A percentile compares a stretch with the other conserved stretches of the same genome.
These are phyloP conservation scores for Oxyura jamaicensis DNA, from an alignment of 2,113 vertebrate species.

Conservation along the genomic window DNA sequence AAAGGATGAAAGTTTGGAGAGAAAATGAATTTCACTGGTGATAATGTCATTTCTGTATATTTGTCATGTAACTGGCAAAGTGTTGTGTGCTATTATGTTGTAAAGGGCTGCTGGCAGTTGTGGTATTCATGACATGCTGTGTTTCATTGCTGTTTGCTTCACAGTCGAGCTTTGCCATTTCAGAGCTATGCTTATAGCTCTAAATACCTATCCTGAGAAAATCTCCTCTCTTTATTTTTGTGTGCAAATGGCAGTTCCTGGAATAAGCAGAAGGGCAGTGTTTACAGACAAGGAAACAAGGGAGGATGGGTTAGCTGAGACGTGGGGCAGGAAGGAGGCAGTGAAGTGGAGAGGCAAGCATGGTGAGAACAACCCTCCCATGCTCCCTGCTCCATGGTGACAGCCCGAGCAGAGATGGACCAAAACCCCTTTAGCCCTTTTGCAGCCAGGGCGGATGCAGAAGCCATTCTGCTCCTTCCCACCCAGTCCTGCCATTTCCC, in stretches of 20 bases:
- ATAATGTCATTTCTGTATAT: not conserved
- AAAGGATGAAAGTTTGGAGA: not conserved
- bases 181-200: not conserved
- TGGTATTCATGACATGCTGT: rapidly evolving
- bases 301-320: not conserved
- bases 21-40: not conserved
- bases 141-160: not conserved
- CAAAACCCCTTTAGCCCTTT: not conserved
- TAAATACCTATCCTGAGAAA: not conserved
- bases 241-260: not conserved
- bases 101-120: not conserved
- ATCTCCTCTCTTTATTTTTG: not conserved
- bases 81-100: not conserved
- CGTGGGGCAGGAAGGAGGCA: not conserved
- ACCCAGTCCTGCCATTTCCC: not conserved
- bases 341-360: not conserved
- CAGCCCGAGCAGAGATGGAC: not conserved
- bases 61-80: not conserved
- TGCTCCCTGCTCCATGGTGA: not conserved
- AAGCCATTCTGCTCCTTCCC: not conserved
- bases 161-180: not conserved
- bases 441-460: not conserved
- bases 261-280: not conserved
- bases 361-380: not conserved
- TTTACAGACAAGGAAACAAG: not conserved